Evolutionary conservation across 1,140 invertebrate genomes (phyloP).

Genomic region (Aphis craccivora): DNA sequence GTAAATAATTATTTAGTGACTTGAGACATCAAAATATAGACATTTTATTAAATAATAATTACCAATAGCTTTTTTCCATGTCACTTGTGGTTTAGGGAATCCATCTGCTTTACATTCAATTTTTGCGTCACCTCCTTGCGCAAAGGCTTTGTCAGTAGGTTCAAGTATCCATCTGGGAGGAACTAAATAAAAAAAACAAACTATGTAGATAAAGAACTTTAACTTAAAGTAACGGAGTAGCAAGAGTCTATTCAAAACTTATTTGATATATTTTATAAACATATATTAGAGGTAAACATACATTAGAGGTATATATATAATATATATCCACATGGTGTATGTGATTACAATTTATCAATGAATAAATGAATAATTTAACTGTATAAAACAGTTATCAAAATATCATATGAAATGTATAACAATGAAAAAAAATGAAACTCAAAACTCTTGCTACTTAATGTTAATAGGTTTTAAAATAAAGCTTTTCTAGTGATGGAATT

Average conservation of each 20-base stretch:
- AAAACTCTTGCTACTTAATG: constrained; percentile 30
- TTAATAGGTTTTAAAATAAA: neutral
- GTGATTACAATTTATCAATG: neutral
- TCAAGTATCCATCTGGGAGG: constrained; percentile 96
- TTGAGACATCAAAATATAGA: neutral
- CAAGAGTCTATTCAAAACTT: neutral
- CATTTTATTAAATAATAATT: constrained; percentile 61
- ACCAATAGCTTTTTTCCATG: constrained; percentile 96
- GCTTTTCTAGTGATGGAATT: constrained; percentile 19
- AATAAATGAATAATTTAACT: too few species aligned
- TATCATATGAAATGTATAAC: neutral
- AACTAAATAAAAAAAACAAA: constrained; percentile 70
- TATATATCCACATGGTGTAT: neutral
- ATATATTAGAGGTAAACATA: neutral
- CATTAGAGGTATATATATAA: neutral
- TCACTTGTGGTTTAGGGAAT: constrained; percentile 90
- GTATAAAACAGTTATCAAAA: neutral
- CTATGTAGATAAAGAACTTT: neutral
- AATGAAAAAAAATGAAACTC: neutral
- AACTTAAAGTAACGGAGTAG: constrained; percentile 11
- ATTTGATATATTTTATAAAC: neutral
- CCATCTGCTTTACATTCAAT: constrained; percentile 96
- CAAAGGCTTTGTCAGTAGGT: constrained; percentile 93
- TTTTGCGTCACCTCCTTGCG: constrained; percentile 88
- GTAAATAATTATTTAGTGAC: neutral